phyloP scores from a whole-genome alignment of 2,113 vertebrate species.

The Pimephales promelas region DNA sequence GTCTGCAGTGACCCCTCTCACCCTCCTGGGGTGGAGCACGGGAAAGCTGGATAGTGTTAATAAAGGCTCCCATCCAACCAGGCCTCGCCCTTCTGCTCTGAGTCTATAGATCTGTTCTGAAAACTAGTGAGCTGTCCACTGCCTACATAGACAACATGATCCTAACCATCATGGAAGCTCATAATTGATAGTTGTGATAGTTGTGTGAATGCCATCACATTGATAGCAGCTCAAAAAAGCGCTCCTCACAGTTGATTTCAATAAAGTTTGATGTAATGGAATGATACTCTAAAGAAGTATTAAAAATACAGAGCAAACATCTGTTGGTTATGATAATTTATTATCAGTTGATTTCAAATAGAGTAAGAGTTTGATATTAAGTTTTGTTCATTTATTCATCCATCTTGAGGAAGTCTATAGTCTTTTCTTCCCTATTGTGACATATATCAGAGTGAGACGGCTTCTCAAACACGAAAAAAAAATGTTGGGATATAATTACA shows the following conservation, averaged over 20 bases:
- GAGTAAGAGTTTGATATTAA: background rate
- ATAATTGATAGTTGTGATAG: too few relatives aligned
- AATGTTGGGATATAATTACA: too few relatives aligned
- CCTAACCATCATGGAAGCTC: background rate
- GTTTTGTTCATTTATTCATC: background rate
- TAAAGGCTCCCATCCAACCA: background rate
- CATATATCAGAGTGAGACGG: too few relatives aligned
- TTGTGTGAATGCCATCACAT: too few relatives aligned
- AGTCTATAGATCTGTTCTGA: background rate
- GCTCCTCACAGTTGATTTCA: background rate
- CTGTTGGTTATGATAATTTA: too few relatives aligned
- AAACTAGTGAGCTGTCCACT: background rate
- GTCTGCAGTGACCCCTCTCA: slow-evolving; percentile 9
- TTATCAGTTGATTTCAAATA: too few relatives aligned
- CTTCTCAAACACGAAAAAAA: too few relatives aligned
- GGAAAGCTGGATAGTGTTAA: slow-evolving; percentile 1
- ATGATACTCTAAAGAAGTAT: too few relatives aligned
- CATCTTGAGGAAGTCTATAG: background rate
- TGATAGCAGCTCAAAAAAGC: background rate
- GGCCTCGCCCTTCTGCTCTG: background rate
- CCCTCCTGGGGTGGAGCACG: background rate
- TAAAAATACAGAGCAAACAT: too few relatives aligned
- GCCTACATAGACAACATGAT: background rate
- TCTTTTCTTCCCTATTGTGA: too few relatives aligned
- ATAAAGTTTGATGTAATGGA: background rate